Conservation (phyloP, 1,140 invertebrate species). For the Mercenaria mercenaria region DNA sequence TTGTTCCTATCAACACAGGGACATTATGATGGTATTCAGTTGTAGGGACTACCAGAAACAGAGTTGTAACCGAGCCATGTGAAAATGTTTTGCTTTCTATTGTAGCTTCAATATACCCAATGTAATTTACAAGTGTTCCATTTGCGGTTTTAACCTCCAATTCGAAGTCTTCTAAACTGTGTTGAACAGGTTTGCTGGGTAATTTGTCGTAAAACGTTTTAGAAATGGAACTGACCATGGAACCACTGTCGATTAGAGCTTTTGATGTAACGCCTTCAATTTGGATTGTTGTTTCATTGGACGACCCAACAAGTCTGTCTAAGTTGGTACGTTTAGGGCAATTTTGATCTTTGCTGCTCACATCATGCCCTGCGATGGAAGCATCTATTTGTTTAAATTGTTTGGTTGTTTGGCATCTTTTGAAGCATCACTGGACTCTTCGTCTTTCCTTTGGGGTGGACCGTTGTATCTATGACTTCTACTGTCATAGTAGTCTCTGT, state of each 20-base stretch:
- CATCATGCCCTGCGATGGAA: background rate
- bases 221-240: background rate
- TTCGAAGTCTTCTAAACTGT: background rate
- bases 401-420: background rate
- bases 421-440: background rate
- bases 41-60: background rate
- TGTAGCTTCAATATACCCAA: constrained; percentile 27
- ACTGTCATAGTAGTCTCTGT: background rate
- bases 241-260: constrained; percentile 5
- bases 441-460: background rate
- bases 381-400: background rate
- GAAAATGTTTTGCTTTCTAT: background rate
- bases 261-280: background rate
- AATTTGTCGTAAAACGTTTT: background rate
- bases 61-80: background rate
- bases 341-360: background rate
- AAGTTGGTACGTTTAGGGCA: background rate
- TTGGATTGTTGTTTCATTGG: background rate
- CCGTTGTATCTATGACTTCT: background rate
- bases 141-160: constrained; percentile 8
- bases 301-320: background rate
- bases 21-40: constrained; percentile 11
- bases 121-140: background rate
- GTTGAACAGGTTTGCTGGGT: background rate
- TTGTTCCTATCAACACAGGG: constrained; percentile 29